Conservation (phyloP, 1,140 invertebrate species). For the Pygmarrhopalites habei region DNA sequence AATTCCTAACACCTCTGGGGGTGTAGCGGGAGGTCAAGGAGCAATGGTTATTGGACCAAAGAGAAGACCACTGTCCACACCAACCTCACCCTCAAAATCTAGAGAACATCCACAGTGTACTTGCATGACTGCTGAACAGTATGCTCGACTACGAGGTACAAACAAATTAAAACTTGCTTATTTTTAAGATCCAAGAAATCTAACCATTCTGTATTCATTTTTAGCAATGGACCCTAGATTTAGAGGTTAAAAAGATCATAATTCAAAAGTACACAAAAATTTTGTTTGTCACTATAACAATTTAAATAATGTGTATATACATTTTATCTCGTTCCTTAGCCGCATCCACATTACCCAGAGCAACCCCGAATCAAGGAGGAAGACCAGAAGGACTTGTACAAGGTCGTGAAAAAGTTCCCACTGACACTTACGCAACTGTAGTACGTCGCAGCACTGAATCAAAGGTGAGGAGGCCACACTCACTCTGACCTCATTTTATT, state of each 20-base stretch:
- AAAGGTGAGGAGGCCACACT: too few species aligned
- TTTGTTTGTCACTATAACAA: background rate
- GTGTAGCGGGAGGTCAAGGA: constrained; percentile 29
- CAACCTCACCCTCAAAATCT: constrained; percentile 80
- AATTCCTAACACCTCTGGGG: constrained; percentile 13
- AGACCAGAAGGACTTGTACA: constrained; percentile 22
- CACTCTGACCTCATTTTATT: too few species aligned
- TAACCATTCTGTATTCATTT: too few species aligned
- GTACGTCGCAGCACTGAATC: constrained; percentile 31
- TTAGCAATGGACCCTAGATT: constrained; percentile 78
- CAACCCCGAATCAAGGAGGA: constrained; percentile 50
- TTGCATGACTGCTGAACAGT: constrained; percentile 88
- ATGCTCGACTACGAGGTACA: constrained; percentile 69
- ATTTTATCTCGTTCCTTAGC: constrained; percentile 49
- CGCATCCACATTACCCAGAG: constrained; percentile 73
- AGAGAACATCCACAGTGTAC: constrained; percentile 88
- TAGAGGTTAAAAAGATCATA: constrained; percentile 52
- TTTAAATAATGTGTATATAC: constrained; percentile 2
- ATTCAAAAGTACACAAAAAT: too few species aligned
- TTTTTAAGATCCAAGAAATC: too few species aligned
- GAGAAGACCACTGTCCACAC: constrained; percentile 83
- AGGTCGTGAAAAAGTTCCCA: constrained; percentile 22
- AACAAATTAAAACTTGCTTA: too few species aligned
- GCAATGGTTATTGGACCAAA: constrained; percentile 43
- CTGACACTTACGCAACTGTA: constrained; percentile 19